Base-by-base conservation (phyloP, 2,113 vertebrate species). In the Perognathus longimembris region DNA sequence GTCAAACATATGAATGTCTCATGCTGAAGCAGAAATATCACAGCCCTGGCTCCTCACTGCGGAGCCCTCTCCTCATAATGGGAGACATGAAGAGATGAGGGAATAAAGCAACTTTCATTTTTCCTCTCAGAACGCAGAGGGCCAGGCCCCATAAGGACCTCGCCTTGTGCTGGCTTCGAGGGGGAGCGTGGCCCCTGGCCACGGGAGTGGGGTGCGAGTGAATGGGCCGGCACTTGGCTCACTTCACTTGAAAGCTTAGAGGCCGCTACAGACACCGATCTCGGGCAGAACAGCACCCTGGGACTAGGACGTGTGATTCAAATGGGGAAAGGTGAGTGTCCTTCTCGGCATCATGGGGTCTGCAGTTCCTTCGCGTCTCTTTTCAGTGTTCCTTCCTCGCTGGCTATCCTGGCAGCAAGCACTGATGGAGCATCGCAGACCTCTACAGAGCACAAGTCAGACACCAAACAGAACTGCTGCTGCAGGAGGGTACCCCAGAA, bases 71-170 rank as follows among this genome's bases (percentile, higher is more conserved):
- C 90, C 78, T 90, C 95, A 93, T 86, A 97, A 97, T 42, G 96
- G 96, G 92, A 97, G 95, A 95, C 95, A 90, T 96, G 96, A 97
- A 97, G 97, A 95, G 95, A 96, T 95, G 66, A 64, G 93, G 95
- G 92, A 97, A 97, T 95, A 97, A 97, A 97, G 95, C 92, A 95
- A 92, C 96, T 97, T 97, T 97, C 64, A 97, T 96, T 97, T 95
- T 97, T 81, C 93, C 94, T 96, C 85, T 95, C n/a, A 84, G 92
- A 87, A 66, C 22, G 0, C 88, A 89, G 96, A 96, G 85, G 97
- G 93, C 36, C 96, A 88, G 96, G 97, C 26, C 92, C 78, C 83
- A 74, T 34, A 86, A 96, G 61, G 95, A 97, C 96, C 94, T 93
- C 59, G 78, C 96, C 97, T 97, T 97, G 96, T 97, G 97, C 95